Evolutionary conservation across 2,113 vertebrate species (phyloP).

Genomic region (Trogon surrucura): DNA sequence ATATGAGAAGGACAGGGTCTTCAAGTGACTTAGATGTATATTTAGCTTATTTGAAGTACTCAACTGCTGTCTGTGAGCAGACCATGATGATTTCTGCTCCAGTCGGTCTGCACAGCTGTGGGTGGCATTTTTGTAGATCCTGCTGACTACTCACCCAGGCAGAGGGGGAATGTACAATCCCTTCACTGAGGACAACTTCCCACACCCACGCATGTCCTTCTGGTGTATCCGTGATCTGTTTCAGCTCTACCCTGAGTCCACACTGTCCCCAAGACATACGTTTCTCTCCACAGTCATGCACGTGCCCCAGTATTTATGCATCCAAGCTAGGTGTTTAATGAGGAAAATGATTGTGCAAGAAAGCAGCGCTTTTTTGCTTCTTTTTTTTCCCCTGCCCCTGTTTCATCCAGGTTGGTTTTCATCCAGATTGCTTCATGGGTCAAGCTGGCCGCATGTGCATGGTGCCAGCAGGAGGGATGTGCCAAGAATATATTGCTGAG

Average conservation of each 20-base stretch:
- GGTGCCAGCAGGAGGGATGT: neutral
- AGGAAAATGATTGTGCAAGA: neutral
- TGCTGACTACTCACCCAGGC: neutral
- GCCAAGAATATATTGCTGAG: neutral
- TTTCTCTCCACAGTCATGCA: neutral
- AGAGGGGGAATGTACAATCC: neutral
- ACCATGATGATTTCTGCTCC: neutral
- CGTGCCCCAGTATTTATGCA: neutral
- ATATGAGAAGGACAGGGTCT: neutral
- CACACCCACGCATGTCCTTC: neutral
- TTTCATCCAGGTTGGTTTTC: neutral
- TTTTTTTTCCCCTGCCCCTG: rapidly evolving
- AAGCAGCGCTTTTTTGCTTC: neutral
- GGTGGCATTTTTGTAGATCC: neutral
- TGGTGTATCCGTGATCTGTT: rapidly evolving
- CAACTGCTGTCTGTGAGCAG: neutral
- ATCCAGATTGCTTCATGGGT: neutral
- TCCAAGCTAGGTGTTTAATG: neutral
- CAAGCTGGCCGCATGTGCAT: rapidly evolving
- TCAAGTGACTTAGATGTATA: neutral
- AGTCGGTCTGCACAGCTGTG: neutral
- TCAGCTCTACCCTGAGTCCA: neutral
- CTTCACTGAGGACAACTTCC: neutral
- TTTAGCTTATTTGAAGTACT: neutral
- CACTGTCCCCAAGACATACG: rapidly evolving